A percentile compares a stretch with the other conserved stretches of the same genome.
phyloP scores from a whole-genome alignment of 2,888 invertebrate genomes.

The Linnaemya vulpina region DNA sequence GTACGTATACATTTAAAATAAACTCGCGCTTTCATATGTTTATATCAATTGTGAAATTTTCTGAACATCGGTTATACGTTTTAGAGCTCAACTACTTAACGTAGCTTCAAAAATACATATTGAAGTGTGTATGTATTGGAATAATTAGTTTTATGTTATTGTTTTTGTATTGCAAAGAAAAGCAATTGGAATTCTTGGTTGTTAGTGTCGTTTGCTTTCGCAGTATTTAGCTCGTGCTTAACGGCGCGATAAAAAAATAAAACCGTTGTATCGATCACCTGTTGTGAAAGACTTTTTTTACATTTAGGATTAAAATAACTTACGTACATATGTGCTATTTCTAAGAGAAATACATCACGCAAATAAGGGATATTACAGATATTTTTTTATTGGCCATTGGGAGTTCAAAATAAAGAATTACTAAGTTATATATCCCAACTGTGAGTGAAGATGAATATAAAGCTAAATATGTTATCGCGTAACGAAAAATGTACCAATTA shows the following conservation, averaged over 20 bases:
- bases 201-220: not conserved
- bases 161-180: not conserved
- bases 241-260: conserved; percentile 52
- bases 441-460: too few relatives aligned
- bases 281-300: conserved; percentile 16
- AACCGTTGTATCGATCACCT: conserved; percentile 45
- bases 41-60: conserved; percentile 32
- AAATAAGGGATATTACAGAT: not conserved
- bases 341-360: not conserved
- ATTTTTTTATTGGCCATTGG: too few relatives aligned
- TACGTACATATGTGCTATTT: too few relatives aligned
- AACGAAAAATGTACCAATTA: too few relatives aligned
- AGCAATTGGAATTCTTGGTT: conserved; percentile 42
- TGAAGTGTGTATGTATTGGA: not conserved
- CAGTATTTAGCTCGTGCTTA: conserved; percentile 66
- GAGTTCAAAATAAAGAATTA: too few relatives aligned
- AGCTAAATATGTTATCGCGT: too few relatives aligned
- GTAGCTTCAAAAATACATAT: not conserved
- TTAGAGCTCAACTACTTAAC: conserved; percentile 1
- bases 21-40: conserved; percentile 29
- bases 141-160: conserved; percentile 4
- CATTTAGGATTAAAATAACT: too few relatives aligned
- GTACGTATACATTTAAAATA: conserved; percentile 12
- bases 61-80: conserved; percentile 27
- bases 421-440: too few relatives aligned